Evolutionary conservation across 2,797 vertebrate genomes (phyloP), one percentile per base, ranked within the genome.

Genomic region (Pangasius krempfi): DNA sequence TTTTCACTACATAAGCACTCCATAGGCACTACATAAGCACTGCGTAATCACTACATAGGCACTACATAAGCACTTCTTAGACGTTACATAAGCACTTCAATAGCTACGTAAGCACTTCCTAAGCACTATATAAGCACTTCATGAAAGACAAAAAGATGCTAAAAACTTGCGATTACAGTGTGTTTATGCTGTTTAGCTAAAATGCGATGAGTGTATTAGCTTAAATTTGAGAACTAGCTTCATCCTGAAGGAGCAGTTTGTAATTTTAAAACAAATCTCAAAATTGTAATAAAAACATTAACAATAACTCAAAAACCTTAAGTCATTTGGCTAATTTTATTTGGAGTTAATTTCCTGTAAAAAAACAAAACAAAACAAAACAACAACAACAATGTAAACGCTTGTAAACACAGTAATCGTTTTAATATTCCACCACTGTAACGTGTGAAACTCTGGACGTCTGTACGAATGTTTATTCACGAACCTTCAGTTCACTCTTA

Each of bases 221-320:
- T 25, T 78, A 13, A 22, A 25, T 78, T 52, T 37, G 9, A 52
- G 56, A 79, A 37, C 30, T 27, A 66, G 75, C 44, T 79, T 66
- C 9, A 87, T 50, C 73, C 20, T 56, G n/a, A 87, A 87, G 86
- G 86, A 54, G 86, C 86, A 87, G 86, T 81, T 87, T 87, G 86
- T 80, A 80, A 68, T 87, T 87, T 56, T 58, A 10, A 66, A 66
- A 30, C 52, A n/a, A 56, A 27, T 54, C 30, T 37, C 20, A 56
- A 27, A 40, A n/a, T 8, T 12, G 50, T 30, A 85, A 47, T n/a
- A 30, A 60, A 58, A 58, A n/a, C 18, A 5, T 47, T 18, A n/a
- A 47, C 3, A 83, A 37, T 5, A 66, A 47, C 5, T 40, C 33
- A 82, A 81, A 25, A 40, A 14, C 50, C 0, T 33, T 1, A 22